These are phyloP conservation scores for Cydia splendana DNA, from an alignment of 1,140 invertebrate genomes.

Conservation along the genomic window DNA sequence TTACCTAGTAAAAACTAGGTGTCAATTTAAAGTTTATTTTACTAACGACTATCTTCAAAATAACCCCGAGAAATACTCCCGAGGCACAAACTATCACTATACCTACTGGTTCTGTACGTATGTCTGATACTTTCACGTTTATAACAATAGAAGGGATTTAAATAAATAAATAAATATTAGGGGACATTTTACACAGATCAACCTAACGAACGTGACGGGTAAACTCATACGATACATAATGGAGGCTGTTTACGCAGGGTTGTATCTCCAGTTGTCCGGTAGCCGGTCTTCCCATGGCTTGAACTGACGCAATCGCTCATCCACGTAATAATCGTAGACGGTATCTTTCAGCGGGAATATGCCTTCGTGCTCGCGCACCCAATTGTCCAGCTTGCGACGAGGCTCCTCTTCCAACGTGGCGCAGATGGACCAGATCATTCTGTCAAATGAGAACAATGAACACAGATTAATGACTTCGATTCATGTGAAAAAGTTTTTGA, in stretches of 20 bases:
- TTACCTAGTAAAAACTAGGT: too few relatives aligned
- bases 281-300: slow-evolving; percentile 89
- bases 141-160: too few relatives aligned
- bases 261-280: slow-evolving; percentile 85
- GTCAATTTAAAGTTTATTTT: too few relatives aligned
- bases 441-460: slow-evolving; percentile 41
- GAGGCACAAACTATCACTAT: too few relatives aligned
- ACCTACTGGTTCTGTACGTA: too few relatives aligned
- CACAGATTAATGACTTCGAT: not conserved
- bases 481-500: not conserved
- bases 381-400: slow-evolving; percentile 89
- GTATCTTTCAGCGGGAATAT: slow-evolving; percentile 91
- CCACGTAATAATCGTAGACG: slow-evolving; percentile 93
- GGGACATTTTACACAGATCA: too few relatives aligned
- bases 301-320: slow-evolving; percentile 84
- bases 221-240: too few relatives aligned
- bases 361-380: slow-evolving; percentile 90
- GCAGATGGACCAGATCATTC: slow-evolving; percentile 92
- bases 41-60: too few relatives aligned
- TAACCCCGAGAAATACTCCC: too few relatives aligned
- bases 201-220: too few relatives aligned
- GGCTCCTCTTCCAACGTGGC: slow-evolving; percentile 89
- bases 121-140: too few relatives aligned
- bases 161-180: too few relatives aligned
- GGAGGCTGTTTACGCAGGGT: slow-evolving; percentile 78